Percentiles rank a stretch among this genome's conserved stretches.
These are phyloP conservation scores for Apocheima hispidaria DNA, from an alignment of 2,888 invertebrate species.

Conservation along the genomic window DNA sequence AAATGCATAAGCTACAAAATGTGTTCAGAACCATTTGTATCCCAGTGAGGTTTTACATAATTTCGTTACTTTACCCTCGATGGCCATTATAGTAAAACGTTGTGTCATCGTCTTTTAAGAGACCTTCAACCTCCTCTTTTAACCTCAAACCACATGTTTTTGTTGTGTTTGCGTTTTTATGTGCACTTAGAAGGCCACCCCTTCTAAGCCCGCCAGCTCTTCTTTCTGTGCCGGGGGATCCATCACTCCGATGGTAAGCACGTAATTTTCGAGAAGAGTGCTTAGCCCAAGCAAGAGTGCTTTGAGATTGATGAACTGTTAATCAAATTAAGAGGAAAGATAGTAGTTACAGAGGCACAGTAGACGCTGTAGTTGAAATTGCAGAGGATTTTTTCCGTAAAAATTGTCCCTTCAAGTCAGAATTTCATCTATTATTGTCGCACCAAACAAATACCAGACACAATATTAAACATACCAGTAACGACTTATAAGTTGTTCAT, in stretches of 20 bases:
- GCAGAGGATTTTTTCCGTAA: background rate
- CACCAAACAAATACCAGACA: too few species aligned
- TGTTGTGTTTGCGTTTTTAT: constrained; percentile 24
- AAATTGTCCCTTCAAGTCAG: constrained; percentile 9
- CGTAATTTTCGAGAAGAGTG: constrained; percentile 38
- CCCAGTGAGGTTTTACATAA: constrained; percentile 43
- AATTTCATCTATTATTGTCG: background rate
- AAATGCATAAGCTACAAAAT: constrained; percentile 40
- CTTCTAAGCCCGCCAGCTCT: too few species aligned
- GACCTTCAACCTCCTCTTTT: too few species aligned
- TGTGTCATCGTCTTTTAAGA: constrained; percentile 40
- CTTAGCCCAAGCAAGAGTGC: constrained; percentile 30
- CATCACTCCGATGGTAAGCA: constrained; percentile 33
- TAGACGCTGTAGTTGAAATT: background rate
- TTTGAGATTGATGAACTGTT: constrained; percentile 39
- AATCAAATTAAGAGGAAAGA: constrained; percentile 29
- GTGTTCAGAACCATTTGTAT: constrained; percentile 36
- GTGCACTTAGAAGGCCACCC: constrained; percentile 8
- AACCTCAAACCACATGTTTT: constrained; percentile 16
- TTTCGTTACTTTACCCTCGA: constrained; percentile 44
- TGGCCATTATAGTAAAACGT: constrained; percentile 41
- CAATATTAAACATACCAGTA: too few species aligned
- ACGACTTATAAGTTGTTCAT: background rate
- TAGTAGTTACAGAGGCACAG: constrained; percentile 19
- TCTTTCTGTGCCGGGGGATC: constrained; percentile 35